Evolutionary conservation across 2,113 vertebrate species (phyloP), one percentile per base, ranked within the genome.

Genomic region (Prionailurus bengalensis): DNA sequence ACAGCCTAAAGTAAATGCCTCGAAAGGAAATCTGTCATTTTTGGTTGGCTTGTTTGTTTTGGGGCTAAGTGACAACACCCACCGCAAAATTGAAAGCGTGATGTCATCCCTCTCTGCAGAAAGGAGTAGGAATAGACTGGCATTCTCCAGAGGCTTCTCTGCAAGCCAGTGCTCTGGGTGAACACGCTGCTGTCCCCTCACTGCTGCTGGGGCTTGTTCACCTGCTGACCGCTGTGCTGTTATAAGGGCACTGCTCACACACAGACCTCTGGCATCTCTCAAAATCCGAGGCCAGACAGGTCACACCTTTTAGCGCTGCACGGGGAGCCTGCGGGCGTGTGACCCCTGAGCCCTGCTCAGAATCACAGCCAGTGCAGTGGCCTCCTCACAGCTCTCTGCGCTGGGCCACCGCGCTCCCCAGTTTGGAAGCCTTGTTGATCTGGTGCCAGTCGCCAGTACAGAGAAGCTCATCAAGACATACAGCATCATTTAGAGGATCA

Each of bases 201-300:
- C 98, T 98, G 97, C 98, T 98, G 94, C 86, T 96, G 98, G 98
- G 98, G 97, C 97, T 98, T 98, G 98, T 97, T 98, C 98, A 98
- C 97, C 87, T 84, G 88, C 95, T 95, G 96, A 98, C 97, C 81
- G 96, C 86, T 73, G 27, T 91, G 97, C 97, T 89, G 80, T 95
- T 87, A 71, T 98, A 97, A 97, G 94, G 88, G 39, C 1, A 0
- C 45, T 63, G 96, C 97, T 86, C 97, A 51, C 97, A 95, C 89
- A 86, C 82, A 97, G 97, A 84, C 94, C 97, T 87, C 97, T 98
- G 98, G 97, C 97, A 97, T 95, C 98, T 98, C 97, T 98, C 98
- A 99, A 97, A 98, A 93, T 92, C 93, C 12, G 78, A 95, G 97
- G 97, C 95, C 97, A 97, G 70, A 42, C 96, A 88, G 98, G 97